Base-by-base conservation (phyloP, 2,113 vertebrate genomes). In the Edolisoma coerulescens region DNA sequence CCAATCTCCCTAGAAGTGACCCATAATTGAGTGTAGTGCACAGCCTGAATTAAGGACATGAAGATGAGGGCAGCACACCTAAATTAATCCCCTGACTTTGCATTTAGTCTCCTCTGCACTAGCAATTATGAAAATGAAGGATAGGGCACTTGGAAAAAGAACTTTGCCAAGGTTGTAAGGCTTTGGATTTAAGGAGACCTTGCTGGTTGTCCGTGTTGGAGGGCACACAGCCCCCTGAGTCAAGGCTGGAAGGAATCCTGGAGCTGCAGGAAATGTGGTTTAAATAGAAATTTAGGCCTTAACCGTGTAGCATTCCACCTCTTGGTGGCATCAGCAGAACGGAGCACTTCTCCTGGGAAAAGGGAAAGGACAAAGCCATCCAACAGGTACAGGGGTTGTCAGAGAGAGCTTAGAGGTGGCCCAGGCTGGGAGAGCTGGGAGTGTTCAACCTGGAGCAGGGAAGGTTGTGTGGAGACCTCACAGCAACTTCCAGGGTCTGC, bases 51-150 rank as follows among this genome's bases (percentile, higher is more conserved):
- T 91, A 86, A 93, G 92, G 78, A 93, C 89, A 84, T 84, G 59
- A 64, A 92, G 60, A 89, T 86, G 70, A 94, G 64, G 39, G 64
- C 89, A 91, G 93, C 92, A 24, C 63, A 88, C 39, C 75, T 89
- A 75, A 95, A 97, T 95, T 92, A 95, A 93, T 91, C 71, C 86
- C 71, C 74, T 91, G 81, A 78, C 83, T 96, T 89, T 78, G 77
- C 60, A 65, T 80, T 92, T 87, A 68, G 59, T 33, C 37, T 65
- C 84, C 71, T 69, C 52, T 87, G 37, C 44, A 41, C n/a, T 74
- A 69, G 41, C 81, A 94, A 61, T 88, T 91, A 94, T 30, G 52
- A 87, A 95, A 94, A 95, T 69, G 81, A 91, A 92, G 89, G 49
- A 41, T 30, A 75, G 70, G 27, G 60, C n/a, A 73, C 32, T 39